phyloP scores from a whole-genome alignment of 2,888 invertebrate species.

The Epiblema foenella region DNA sequence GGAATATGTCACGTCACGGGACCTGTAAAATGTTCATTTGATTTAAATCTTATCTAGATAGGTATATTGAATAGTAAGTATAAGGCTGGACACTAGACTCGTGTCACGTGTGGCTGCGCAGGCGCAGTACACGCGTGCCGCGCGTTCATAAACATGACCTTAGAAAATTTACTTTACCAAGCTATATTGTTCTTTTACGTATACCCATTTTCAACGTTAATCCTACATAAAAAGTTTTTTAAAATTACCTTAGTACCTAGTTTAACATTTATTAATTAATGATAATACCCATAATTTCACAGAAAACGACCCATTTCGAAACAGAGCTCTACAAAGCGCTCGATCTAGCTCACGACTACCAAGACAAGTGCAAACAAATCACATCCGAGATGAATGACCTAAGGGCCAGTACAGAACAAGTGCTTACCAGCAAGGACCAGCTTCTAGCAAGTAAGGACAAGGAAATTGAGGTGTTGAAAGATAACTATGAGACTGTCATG shows the following conservation, averaged over 20 bases:
- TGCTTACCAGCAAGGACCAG: conserved; percentile 58
- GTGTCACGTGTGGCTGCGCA: too few species aligned
- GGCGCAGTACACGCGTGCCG: too few species aligned
- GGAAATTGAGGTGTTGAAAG: conserved; percentile 76
- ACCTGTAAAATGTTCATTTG: too few species aligned
- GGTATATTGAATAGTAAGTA: too few species aligned
- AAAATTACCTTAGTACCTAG: neutral
- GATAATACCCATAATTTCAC: conserved; percentile 22
- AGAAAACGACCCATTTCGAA: conserved; percentile 86
- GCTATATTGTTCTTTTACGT: too few species aligned
- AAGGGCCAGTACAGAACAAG: conserved; percentile 70
- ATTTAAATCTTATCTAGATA: too few species aligned
- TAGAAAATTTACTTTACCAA: too few species aligned
- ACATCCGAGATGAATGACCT: conserved; percentile 77
- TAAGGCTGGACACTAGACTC: too few species aligned
- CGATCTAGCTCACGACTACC: conserved; percentile 87
- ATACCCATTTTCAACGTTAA: too few species aligned
- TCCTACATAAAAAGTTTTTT: neutral
- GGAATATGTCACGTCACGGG: too few species aligned
- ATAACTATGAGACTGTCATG: conserved; percentile 79
- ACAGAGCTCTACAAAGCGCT: conserved; percentile 89
- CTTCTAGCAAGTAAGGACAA: conserved; percentile 64
- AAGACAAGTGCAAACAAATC: conserved; percentile 86
- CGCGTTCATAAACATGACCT: too few species aligned
- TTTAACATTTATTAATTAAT: neutral